Evolutionary conservation across 2,113 vertebrate genomes (phyloP).

Genomic region (Gymnorhina tibicen): DNA sequence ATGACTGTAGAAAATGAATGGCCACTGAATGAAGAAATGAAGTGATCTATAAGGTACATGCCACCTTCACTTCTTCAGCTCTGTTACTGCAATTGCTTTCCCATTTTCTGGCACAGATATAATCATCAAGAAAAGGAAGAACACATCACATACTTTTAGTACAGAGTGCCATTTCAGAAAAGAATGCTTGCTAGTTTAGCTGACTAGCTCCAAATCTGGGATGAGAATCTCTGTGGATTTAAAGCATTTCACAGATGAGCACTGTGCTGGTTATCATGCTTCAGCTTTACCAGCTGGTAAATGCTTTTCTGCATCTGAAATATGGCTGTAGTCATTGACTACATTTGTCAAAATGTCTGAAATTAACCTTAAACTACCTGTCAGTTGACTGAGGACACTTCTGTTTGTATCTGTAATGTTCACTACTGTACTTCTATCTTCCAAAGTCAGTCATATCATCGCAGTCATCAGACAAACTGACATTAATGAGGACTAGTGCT

Average conservation of each 20-base stretch:
- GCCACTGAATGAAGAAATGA: not conserved
- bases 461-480: not conserved
- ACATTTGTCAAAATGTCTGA: not conserved
- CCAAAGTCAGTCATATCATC: not conserved
- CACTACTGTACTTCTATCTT: not conserved
- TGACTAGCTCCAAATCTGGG: not conserved
- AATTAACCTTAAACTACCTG: not conserved
- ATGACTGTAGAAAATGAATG: not conserved
- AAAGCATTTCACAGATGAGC: not conserved
- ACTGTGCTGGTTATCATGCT: not conserved
- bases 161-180: not conserved
- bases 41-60: not conserved
- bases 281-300: not conserved
- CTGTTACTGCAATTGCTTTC: not conserved
- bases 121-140: not conserved
- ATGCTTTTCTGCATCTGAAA: not conserved
- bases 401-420: fast-evolving
- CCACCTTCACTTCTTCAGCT: not conserved
- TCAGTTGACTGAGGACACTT: not conserved
- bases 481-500: not conserved
- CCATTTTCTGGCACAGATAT: not conserved
- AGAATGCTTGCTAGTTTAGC: not conserved
- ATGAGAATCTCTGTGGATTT: not conserved
- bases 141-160: not conserved
- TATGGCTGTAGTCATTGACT: not conserved